phyloP scores from a whole-genome alignment of 1,140 invertebrate species.

The Halesus radiatus region DNA sequence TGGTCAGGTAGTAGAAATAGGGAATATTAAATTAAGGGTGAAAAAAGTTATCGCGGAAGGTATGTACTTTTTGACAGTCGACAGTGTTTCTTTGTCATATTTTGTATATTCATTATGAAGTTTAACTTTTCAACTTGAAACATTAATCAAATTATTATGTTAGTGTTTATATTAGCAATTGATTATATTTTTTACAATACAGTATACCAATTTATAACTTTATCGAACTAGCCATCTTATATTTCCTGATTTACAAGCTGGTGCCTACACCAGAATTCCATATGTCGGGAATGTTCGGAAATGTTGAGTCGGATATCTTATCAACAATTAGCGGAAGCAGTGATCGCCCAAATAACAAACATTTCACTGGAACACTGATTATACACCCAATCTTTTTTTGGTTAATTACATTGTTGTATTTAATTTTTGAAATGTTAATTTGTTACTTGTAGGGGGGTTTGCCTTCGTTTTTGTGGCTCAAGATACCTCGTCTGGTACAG shows the following conservation, averaged over 20 bases:
- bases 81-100: constrained; percentile 30
- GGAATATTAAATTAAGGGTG: constrained; percentile 88
- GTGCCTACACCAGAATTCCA: constrained; percentile 7
- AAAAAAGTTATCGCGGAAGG: constrained; percentile 95
- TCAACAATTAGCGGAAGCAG: constrained; percentile 19
- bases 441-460: constrained; percentile 86
- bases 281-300: neutral
- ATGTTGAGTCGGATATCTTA: constrained; percentile 17
- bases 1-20: constrained; percentile 91
- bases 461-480: constrained; percentile 94
- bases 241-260: neutral
- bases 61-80: constrained; percentile 62
- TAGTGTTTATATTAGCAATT: no score
- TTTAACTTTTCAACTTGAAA: no score
- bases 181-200: constrained; percentile 1
- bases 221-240: neutral
- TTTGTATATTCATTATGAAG: constrained; percentile 3
- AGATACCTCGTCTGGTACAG: constrained; percentile 86
- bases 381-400: neutral
- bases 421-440: neutral
- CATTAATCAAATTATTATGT: no score
- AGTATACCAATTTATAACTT: neutral
- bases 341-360: neutral
- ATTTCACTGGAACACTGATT: no score
- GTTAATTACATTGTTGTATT: neutral